phyloP scores from a whole-genome alignment of 2,797 vertebrate species.

The Siniperca undulata region DNA sequence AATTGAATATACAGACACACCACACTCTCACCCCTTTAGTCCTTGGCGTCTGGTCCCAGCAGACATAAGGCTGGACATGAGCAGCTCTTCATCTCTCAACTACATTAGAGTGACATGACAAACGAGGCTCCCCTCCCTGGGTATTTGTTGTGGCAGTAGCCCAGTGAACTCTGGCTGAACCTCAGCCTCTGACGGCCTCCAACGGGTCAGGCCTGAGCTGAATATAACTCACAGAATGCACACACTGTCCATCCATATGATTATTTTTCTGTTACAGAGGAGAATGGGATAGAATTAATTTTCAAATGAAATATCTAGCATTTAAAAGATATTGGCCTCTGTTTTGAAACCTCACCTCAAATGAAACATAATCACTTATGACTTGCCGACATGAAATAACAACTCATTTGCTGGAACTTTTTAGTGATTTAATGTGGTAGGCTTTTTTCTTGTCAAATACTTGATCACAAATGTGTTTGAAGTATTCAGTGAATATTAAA shows the following conservation, averaged over 20 bases:
- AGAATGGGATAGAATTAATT: neutral
- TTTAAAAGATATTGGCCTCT: neutral
- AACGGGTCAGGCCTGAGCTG: conserved; percentile 15
- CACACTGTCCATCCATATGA: conserved; percentile 22
- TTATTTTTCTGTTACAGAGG: neutral
- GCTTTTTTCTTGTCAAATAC: no score
- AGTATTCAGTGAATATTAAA: neutral
- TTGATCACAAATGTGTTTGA: no score
- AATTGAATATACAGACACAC: neutral
- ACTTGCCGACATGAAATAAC: neutral
- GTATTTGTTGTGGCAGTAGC: conserved; percentile 56
- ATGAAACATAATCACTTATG: neutral
- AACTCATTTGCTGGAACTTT: neutral
- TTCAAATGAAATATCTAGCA: neutral
- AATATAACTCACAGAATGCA: conserved; percentile 24
- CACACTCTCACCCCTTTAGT: neutral
- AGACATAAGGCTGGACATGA: conserved; percentile 45
- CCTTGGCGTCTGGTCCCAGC: conserved; percentile 20
- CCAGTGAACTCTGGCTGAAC: conserved; percentile 76
- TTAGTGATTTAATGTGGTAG: neutral
- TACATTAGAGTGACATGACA: conserved; percentile 68
- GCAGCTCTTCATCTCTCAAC: conserved; percentile 47
- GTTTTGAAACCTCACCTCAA: conserved; percentile 18
- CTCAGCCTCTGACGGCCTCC: conserved; percentile 37
- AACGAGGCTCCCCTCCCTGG: conserved; percentile 55